A percentile compares a stretch with the other conserved stretches of the same genome.
Conservation (phyloP, 2,113 vertebrate genomes). For the Turdus rufiventris region DNA sequence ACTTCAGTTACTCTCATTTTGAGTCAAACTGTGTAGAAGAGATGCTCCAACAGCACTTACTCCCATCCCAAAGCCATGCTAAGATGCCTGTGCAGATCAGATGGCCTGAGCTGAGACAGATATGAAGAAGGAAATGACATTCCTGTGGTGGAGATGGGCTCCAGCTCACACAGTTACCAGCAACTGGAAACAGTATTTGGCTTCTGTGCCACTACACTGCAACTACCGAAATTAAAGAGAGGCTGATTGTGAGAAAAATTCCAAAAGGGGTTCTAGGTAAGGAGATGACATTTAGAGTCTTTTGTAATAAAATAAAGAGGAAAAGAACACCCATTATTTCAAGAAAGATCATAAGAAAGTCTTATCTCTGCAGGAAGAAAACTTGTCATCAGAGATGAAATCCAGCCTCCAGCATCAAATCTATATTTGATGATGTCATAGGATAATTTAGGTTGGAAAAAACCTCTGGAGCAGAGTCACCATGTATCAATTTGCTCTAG, state of each 20-base stretch:
- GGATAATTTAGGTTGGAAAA: background rate
- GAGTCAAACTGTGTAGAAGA: background rate
- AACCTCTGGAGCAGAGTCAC: background rate
- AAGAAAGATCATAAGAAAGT: background rate
- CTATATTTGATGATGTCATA: background rate
- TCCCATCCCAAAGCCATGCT: background rate
- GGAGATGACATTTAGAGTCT: background rate
- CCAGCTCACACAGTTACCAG: background rate
- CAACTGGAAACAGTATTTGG: background rate
- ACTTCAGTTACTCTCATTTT: background rate
- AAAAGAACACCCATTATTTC: background rate
- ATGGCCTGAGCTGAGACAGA: background rate
- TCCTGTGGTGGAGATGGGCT: background rate
- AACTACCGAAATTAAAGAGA: background rate
- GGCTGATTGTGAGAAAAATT: background rate
- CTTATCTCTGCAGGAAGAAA: background rate
- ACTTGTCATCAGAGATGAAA: background rate
- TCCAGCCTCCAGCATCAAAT: background rate
- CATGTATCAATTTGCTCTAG: background rate
- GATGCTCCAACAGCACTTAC: background rate
- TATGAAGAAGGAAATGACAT: fast-evolving
- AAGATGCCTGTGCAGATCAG: background rate
- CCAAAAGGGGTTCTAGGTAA: background rate
- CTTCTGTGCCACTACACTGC: background rate
- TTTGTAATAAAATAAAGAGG: background rate